A percentile compares a stretch with the other conserved stretches of the same genome.
phyloP scores from a whole-genome alignment of 2,113 vertebrate species.

The Macaca mulatta region DNA sequence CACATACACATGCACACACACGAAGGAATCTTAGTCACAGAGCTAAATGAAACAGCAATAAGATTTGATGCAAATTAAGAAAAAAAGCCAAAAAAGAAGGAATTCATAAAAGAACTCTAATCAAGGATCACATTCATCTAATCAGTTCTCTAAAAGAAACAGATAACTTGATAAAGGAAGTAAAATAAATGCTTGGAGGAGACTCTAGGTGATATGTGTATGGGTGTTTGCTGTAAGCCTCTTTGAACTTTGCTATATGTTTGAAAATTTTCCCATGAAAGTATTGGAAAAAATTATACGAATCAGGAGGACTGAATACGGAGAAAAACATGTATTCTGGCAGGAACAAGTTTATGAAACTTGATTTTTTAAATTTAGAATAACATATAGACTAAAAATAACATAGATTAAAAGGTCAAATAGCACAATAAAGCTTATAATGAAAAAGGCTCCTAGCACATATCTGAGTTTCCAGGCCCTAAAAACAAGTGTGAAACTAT shows the following conservation, averaged over 20 bases:
- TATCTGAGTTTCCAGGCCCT: background rate
- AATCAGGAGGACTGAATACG: background rate
- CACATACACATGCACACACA: background rate
- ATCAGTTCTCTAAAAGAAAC: background rate
- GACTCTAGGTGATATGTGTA: background rate
- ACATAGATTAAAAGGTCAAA: background rate
- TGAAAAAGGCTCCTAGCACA: background rate
- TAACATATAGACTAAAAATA: background rate
- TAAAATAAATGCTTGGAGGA: background rate
- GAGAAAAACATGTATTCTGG: background rate
- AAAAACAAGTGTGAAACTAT: background rate
- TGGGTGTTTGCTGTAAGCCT: background rate
- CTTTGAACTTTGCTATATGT: background rate
- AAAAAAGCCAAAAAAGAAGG: background rate
- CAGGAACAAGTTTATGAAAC: background rate
- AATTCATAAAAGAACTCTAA: background rate
- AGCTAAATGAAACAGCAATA: background rate
- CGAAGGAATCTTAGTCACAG: background rate
- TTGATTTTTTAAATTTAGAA: background rate
- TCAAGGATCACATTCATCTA: background rate
- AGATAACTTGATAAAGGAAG: background rate
- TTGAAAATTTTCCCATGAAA: conserved; percentile 35
- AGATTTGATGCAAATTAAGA: background rate
- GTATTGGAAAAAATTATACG: background rate
- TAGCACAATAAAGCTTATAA: background rate